Conservation (phyloP, 1,140 invertebrate species). For the Tetragonula clypearis region DNA sequence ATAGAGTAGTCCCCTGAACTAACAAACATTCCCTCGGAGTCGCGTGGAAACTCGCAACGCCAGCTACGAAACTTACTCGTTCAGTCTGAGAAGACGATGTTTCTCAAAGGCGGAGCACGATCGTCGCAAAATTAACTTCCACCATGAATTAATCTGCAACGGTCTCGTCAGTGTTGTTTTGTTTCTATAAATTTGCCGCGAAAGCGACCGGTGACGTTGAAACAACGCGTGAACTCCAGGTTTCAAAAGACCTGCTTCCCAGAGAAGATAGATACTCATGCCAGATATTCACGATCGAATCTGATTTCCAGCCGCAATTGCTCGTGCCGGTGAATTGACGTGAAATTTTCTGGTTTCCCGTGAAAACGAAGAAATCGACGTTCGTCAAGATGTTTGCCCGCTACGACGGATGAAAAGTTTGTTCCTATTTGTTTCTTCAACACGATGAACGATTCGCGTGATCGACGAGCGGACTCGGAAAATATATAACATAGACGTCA, state of each 20-base stretch:
- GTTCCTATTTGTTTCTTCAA: not conserved
- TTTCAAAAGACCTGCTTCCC: not conserved
- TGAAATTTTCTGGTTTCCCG: not conserved
- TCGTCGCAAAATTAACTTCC: constrained; percentile 18
- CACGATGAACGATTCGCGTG: not conserved
- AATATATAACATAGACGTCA: too few relatives aligned
- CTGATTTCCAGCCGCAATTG: not conserved
- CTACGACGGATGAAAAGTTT: not conserved
- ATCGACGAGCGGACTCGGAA: too few relatives aligned
- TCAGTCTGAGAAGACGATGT: not conserved
- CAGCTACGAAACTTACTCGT: not conserved
- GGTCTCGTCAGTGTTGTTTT: not conserved
- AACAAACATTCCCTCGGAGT: not conserved
- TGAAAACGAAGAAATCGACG: not conserved
- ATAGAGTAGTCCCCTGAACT: not conserved
- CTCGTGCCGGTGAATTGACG: too few relatives aligned
- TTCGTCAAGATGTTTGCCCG: not conserved
- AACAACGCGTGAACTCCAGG: constrained; percentile 27
- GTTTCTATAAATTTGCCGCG: constrained; percentile 6
- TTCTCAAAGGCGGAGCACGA: not conserved
- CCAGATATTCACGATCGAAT: constrained; percentile 8
- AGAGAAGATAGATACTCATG: too few relatives aligned
- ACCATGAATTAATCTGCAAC: constrained; percentile 20
- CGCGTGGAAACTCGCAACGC: constrained; percentile 1
- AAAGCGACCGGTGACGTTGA: not conserved